Percentiles rank a stretch among this genome's conserved stretches.
Conservation (phyloP, 2,797 vertebrate genomes). For the Paratrypauchen microcephalus region DNA sequence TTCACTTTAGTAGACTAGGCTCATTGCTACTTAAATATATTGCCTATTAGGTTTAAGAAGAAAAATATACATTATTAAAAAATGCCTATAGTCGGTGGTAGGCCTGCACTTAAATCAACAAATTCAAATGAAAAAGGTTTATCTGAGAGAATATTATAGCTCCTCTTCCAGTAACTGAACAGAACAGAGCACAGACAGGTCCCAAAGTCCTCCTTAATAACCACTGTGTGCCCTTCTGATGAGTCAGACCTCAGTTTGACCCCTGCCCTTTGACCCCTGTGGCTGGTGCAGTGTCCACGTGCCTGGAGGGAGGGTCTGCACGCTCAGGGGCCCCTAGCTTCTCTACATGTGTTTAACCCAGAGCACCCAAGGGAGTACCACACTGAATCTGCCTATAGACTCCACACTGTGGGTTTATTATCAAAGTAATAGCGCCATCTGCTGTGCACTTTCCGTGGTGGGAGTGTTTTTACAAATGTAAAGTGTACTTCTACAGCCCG, state of each 20-base stretch:
- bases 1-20: too few relatives aligned
- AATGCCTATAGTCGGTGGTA: too few relatives aligned
- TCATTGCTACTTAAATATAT: too few relatives aligned
- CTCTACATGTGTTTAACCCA: not conserved
- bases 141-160: too few relatives aligned
- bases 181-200: too few relatives aligned
- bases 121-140: too few relatives aligned
- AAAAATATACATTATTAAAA: too few relatives aligned
- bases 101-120: too few relatives aligned
- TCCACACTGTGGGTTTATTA: constrained; percentile 10
- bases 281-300: not conserved
- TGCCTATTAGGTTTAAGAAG: too few relatives aligned
- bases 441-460: constrained; percentile 12
- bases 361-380: not conserved
- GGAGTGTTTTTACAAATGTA: not conserved
- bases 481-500: constrained; percentile 22
- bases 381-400: constrained; percentile 11
- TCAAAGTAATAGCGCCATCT: constrained; percentile 44
- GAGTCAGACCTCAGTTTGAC: not conserved
- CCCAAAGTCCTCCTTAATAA: too few relatives aligned
- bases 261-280: not conserved
- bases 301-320: not conserved
- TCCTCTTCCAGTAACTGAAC: too few relatives aligned
- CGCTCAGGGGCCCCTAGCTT: not conserved
- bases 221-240: too few relatives aligned